phyloP scores from a whole-genome alignment of 2,113 vertebrate genomes.

The Nymphicus hollandicus region DNA sequence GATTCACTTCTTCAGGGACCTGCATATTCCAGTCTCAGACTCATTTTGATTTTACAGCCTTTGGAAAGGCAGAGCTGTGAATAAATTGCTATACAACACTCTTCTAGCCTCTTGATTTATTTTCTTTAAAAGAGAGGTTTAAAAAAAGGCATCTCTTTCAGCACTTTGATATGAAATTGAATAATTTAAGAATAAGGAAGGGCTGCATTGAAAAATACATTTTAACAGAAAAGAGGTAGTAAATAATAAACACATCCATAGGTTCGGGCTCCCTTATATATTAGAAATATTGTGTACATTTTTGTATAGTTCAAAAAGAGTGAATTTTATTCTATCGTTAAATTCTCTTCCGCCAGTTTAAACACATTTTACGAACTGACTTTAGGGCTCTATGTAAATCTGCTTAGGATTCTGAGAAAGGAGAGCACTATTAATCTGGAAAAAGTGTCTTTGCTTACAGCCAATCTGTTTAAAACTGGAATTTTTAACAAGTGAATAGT shows the following conservation, averaged over 20 bases:
- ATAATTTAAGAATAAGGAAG: not conserved
- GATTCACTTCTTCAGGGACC: not conserved
- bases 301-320: not conserved
- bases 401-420: constrained; percentile 18
- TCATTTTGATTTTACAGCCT: not conserved
- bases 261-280: not conserved
- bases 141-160: not conserved
- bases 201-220: not conserved
- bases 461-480: constrained; percentile 23
- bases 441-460: constrained; percentile 23
- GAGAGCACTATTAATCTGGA: constrained; percentile 32
- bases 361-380: constrained; percentile 9
- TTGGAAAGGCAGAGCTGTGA: not conserved
- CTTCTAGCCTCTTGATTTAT: not conserved
- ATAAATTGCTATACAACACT: not conserved
- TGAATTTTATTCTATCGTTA: not conserved
- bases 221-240: not conserved
- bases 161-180: not conserved
- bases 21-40: not conserved
- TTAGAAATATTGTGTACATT: not conserved
- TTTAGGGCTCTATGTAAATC: constrained; percentile 32
- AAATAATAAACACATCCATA: not conserved
- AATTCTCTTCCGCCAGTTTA: not conserved
- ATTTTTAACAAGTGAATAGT: constrained; percentile 40
- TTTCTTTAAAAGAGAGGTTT: not conserved